A percentile compares a stretch with the other conserved stretches of the same genome.
phyloP scores from a whole-genome alignment of 2,888 invertebrate genomes.

The Scaptomyza caliginosa region DNA sequence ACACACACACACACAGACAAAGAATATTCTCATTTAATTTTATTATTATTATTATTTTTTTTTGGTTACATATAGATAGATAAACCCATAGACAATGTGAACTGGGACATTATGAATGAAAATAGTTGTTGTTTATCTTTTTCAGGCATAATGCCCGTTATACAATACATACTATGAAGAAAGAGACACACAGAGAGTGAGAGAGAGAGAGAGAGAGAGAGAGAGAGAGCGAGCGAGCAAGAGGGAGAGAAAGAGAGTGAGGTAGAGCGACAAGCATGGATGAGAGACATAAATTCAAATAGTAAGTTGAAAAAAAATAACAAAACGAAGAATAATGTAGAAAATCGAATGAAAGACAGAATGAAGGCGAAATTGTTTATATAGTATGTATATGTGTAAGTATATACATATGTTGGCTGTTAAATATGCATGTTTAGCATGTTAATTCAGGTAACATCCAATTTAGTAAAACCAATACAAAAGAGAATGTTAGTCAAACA shows the following conservation, averaged over 20 bases:
- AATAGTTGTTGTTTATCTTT: conserved; percentile 3
- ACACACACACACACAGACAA: conserved; percentile 18
- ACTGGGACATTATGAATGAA: conserved; percentile 29
- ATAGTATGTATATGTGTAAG: conserved; percentile 14
- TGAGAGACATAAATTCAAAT: conserved; percentile 40
- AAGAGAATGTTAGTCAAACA: not conserved
- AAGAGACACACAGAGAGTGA: conserved; percentile 19
- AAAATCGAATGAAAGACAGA: conserved; percentile 25
- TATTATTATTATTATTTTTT: not conserved
- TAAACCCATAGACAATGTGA: conserved; percentile 29
- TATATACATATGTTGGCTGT: conserved; percentile 21
- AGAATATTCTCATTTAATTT: too few species aligned
- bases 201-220: conserved; percentile 18
- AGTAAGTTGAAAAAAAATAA: conserved; percentile 26
- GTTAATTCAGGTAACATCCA: conserved; percentile 8
- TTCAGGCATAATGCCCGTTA: conserved; percentile 12
- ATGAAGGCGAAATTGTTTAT: not conserved
- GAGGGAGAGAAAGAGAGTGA: too few species aligned
- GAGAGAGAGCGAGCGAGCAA: conserved; percentile 7
- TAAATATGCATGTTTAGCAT: conserved; percentile 18
- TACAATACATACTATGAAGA: conserved; percentile 16
- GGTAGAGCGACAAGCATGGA: conserved; percentile 36
- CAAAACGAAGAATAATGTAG: conserved; percentile 35
- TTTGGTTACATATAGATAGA: conserved; percentile 11
- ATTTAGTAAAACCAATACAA: not conserved